Evolutionary conservation across 2,888 invertebrate species (phyloP), one percentile per base, ranked within the genome.

Genomic region (Ochropleura plecta): DNA sequence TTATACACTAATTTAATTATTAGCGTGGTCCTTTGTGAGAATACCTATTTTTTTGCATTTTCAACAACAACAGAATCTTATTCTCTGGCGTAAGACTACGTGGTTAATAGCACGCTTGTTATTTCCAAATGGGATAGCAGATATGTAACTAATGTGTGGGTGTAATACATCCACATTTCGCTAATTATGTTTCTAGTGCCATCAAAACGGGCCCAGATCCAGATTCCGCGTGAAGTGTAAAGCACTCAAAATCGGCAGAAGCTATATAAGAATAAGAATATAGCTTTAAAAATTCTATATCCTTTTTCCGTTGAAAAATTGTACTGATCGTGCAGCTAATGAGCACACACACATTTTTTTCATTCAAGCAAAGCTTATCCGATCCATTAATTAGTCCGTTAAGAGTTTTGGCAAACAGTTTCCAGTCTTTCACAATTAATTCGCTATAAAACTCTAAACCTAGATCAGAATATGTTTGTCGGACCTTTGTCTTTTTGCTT

Each of bases 401-500:
- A 62, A 62, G 46, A 62, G 66, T 63, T 48, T 79, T 79, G 59
- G 80, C 60, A 68, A 70, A 53, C 68, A 59, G 40, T 63, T 75
- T 53, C n/a, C 49, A 44, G 67, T 84, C 48, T 64, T 42, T 80
- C 63, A 70, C 69, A 75, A 74, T 81, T 69, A 78, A 81, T 76
- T 74, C 55, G 65, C 70, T 51, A 69, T 65, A 69, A 73, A 84
- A 68, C 73, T 81, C 63, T 73, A 55, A 76, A 87, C 55, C 73
- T 70, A 70, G 70, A 64, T 80, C 49, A 75, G 71, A 72, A 70
- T 73, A 74, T 76, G 68, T 81, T 81, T 75, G 81, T 60, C 49
- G 48, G 81, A 82, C 86, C 84, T 85, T 85, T 85, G 86, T 81
- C 75, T 83, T 81, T 84, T 85, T 85, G 77, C 79, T 90, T 91